These are phyloP conservation scores for Pristionchus arcanus DNA, from an alignment of 2,888 invertebrate species.

Conservation along the genomic window DNA sequence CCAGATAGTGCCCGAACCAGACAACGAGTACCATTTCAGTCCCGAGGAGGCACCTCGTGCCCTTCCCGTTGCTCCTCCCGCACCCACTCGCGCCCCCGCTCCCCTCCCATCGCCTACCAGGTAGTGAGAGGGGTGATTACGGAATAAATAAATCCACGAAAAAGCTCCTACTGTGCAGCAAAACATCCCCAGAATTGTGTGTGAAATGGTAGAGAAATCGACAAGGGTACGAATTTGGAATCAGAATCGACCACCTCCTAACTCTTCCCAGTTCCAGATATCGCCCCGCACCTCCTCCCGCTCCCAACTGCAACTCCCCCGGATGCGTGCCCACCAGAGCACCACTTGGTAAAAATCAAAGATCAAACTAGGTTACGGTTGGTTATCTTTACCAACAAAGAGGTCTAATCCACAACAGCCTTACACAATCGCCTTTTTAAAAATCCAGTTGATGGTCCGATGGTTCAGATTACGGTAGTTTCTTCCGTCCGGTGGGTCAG, in stretches of 20 bases:
- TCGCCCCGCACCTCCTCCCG: constrained; percentile 71
- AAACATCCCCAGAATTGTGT: background rate
- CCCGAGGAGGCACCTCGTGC: constrained; percentile 1
- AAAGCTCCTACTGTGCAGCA: too few species aligned
- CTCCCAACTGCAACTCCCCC: constrained; percentile 70
- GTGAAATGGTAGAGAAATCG: background rate
- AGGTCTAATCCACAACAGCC: too few species aligned
- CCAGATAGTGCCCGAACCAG: background rate
- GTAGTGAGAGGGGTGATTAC: background rate
- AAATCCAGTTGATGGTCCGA: background rate
- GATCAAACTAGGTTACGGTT: background rate
- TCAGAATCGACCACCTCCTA: too few species aligned
- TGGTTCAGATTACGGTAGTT: background rate
- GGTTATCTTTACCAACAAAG: too few species aligned
- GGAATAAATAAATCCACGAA: too few species aligned
- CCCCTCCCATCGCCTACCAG: background rate
- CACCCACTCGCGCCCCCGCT: background rate
- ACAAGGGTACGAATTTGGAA: background rate
- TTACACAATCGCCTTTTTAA: background rate
- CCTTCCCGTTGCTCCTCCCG: constrained; percentile 11
- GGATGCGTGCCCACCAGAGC: constrained; percentile 63
- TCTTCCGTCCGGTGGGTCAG: background rate
- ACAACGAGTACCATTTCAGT: background rate
- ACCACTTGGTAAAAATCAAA: constrained; percentile 19
- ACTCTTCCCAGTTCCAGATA: constrained; percentile 57